These are phyloP conservation scores for Glaucidium brasilianum DNA, from an alignment of 2,113 vertebrate genomes.

Conservation along the genomic window DNA sequence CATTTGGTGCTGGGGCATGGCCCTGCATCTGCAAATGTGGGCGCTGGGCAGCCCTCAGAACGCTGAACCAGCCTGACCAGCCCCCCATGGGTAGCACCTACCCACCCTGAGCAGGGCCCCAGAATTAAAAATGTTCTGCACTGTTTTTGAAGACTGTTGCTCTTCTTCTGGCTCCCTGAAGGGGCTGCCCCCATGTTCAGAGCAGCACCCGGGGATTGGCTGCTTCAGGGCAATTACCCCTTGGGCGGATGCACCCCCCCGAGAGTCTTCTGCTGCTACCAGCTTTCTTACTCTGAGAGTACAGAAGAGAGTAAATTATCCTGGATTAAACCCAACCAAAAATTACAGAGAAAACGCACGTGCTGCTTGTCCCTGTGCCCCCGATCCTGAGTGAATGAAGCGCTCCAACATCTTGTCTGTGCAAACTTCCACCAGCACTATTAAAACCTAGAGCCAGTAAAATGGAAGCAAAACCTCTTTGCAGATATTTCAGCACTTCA, in stretches of 20 bases:
- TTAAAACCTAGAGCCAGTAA: not conserved
- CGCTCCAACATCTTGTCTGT: not conserved
- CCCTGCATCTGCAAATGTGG: not conserved
- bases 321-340: not conserved
- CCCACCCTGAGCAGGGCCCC: not conserved
- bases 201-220: too few relatives aligned
- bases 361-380: not conserved
- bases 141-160: not conserved
- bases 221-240: not conserved
- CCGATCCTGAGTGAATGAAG: not conserved
- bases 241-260: not conserved
- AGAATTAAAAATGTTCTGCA: too few relatives aligned
- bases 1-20: too few relatives aligned
- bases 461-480: not conserved
- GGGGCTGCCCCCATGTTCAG: not conserved
- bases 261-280: not conserved
- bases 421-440: not conserved
- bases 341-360: not conserved
- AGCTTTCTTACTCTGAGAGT: not conserved
- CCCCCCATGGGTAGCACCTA: accelerated
- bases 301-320: not conserved
- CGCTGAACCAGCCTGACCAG: not conserved
- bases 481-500: not conserved
- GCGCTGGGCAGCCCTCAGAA: not conserved
- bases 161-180: not conserved